These are phyloP conservation scores for Flexamia atlantica DNA, from an alignment of 2,888 invertebrate genomes.

Conservation along the genomic window DNA sequence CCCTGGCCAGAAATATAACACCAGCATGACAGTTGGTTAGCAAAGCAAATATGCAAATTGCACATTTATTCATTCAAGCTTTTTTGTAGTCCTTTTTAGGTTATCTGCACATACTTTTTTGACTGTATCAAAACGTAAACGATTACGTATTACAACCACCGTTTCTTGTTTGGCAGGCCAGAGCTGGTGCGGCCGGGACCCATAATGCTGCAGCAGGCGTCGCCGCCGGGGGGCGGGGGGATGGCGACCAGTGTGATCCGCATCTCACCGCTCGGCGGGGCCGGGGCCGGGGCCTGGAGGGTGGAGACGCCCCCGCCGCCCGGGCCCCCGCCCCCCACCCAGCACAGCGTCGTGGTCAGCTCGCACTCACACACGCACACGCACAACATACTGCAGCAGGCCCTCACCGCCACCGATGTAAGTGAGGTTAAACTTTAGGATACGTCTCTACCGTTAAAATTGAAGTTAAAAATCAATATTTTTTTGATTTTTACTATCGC, in stretches of 20 bases:
- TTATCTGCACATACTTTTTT: too few species aligned
- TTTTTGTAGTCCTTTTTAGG: too few species aligned
- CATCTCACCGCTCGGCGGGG: constrained; percentile 83
- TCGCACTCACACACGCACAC: constrained; percentile 62
- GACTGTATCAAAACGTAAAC: too few species aligned
- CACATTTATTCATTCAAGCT: too few species aligned
- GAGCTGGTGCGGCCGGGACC: constrained; percentile 83
- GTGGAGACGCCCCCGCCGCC: constrained; percentile 70
- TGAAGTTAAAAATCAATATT: too few species aligned
- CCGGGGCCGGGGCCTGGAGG: constrained; percentile 65
- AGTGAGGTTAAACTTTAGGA: too few species aligned
- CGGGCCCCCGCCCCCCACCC: constrained; percentile 65
- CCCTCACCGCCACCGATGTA: constrained; percentile 72
- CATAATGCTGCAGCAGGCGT: constrained; percentile 71
- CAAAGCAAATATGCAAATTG: too few species aligned
- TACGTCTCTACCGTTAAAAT: too few species aligned
- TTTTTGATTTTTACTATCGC: too few species aligned
- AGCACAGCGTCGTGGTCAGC: constrained; percentile 55
- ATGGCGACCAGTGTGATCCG: constrained; percentile 89
- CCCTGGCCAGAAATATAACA: too few species aligned
- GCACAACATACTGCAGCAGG: constrained; percentile 75
- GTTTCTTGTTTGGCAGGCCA: constrained; percentile 78
- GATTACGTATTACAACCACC: too few species aligned
- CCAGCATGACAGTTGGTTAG: too few species aligned
- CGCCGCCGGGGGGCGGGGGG: constrained; percentile 71